Conservation (phyloP, 2,797 vertebrate genomes). For the Emys orbicularis region DNA sequence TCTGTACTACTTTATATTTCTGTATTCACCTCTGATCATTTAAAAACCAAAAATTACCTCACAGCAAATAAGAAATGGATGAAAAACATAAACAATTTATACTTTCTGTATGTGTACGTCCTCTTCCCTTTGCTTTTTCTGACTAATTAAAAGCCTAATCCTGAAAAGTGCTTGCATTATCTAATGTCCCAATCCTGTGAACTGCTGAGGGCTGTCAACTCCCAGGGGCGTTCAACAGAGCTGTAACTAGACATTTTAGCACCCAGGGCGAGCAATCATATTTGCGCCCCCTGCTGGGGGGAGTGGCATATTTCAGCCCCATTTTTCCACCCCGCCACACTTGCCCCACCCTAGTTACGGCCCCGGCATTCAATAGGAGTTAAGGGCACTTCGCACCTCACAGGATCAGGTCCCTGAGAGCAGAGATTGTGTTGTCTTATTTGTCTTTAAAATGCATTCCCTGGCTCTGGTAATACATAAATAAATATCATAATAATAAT, state of each 20-base stretch:
- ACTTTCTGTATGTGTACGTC: neutral
- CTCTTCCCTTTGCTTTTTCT: neutral
- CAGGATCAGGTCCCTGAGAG: neutral
- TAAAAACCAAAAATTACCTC: neutral
- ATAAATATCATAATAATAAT: neutral
- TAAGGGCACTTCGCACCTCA: neutral
- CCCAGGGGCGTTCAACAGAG: neutral
- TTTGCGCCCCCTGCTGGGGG: neutral
- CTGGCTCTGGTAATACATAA: neutral
- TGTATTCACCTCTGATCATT: neutral
- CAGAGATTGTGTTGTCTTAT: neutral
- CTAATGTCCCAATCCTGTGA: neutral
- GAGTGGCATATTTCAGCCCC: neutral
- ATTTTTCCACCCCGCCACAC: neutral
- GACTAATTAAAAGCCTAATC: neutral
- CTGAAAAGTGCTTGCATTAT: neutral
- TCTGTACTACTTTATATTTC: neutral
- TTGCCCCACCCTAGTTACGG: neutral
- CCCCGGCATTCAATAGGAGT: neutral
- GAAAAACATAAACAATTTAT: neutral
- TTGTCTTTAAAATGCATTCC: neutral
- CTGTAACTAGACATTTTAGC: neutral
- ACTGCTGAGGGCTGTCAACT: neutral
- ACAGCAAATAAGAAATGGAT: neutral
- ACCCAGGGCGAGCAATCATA: neutral